Conservation (phyloP, 1,140 invertebrate genomes). For the Zaprionus capensis region DNA sequence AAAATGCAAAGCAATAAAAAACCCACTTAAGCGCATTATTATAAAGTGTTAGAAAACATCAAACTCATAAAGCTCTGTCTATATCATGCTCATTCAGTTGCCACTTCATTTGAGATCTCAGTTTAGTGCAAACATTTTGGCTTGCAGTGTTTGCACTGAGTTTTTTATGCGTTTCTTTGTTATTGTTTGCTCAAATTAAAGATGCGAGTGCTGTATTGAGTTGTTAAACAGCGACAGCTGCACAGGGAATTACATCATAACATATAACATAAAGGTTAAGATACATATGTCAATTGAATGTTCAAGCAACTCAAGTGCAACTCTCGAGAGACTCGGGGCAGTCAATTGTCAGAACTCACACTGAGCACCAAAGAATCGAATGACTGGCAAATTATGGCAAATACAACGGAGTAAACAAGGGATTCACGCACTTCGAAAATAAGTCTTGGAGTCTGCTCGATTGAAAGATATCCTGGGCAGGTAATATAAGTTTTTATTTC, state of each 20-base stretch:
- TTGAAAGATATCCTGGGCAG: background rate
- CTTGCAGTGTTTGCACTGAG: conserved; percentile 25
- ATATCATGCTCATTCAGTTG: background rate
- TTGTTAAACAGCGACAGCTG: conserved; percentile 40
- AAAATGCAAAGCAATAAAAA: background rate
- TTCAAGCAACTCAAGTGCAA: conserved; percentile 45
- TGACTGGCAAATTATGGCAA: conserved; percentile 39
- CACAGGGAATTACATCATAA: conserved; percentile 26
- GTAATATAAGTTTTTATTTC: too few species aligned
- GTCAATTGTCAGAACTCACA: conserved; percentile 29
- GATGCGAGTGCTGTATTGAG: conserved; percentile 24
- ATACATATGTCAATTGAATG: conserved; percentile 46
- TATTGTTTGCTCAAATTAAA: conserved; percentile 27
- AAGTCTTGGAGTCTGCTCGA: background rate
- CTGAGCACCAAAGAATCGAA: conserved; percentile 19
- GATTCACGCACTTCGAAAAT: background rate
- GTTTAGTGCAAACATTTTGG: conserved; percentile 9
- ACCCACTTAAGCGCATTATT: background rate
- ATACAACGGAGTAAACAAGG: conserved; percentile 16
- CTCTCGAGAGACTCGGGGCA: conserved; percentile 16
- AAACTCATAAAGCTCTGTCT: background rate
- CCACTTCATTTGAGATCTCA: background rate
- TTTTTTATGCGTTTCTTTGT: background rate
- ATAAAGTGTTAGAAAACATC: background rate
- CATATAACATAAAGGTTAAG: conserved; percentile 34